Conservation (phyloP, 2,888 invertebrate genomes). For the Toxonevra muliebris region DNA sequence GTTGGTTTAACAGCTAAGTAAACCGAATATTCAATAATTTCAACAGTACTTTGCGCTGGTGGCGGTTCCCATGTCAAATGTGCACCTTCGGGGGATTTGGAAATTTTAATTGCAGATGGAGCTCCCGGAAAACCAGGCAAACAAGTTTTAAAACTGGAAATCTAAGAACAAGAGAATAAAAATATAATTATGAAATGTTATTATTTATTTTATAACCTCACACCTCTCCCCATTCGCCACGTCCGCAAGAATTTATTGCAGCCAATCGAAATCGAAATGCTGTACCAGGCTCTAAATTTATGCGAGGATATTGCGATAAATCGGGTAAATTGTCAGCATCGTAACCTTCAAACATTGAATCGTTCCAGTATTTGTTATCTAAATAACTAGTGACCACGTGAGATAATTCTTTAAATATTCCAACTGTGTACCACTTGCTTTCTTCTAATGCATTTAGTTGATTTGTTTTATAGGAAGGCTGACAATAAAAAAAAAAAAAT, state of each 20-base stretch:
- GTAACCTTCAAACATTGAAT: slow-evolving; percentile 29
- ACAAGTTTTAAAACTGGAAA: slow-evolving; percentile 46
- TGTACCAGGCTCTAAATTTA: slow-evolving; percentile 45
- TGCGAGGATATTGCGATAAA: slow-evolving; percentile 37
- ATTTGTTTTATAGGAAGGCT: no score
- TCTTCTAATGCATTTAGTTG: slow-evolving; percentile 31
- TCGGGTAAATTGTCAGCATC: slow-evolving; percentile 42
- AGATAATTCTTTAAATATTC: slow-evolving; percentile 40
- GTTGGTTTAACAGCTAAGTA: slow-evolving; percentile 48
- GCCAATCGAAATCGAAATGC: slow-evolving; percentile 46
- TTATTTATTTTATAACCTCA: slow-evolving; percentile 30
- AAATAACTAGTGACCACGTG: slow-evolving; percentile 44
- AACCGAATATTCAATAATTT: slow-evolving; percentile 47
- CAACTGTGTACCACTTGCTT: slow-evolving; percentile 48
- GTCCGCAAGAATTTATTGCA: slow-evolving; percentile 43
- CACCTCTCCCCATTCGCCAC: slow-evolving; percentile 62
- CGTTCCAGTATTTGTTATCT: slow-evolving; percentile 41
- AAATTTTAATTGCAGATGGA: slow-evolving; percentile 47
- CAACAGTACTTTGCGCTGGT: slow-evolving; percentile 43
- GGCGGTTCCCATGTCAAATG: slow-evolving; percentile 48
- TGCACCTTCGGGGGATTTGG: slow-evolving; percentile 46
- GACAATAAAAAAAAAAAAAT: no score
- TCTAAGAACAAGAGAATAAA: slow-evolving; percentile 64
- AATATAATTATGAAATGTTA: background rate
- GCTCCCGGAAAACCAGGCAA: slow-evolving; percentile 47